A percentile compares a stretch with the other conserved stretches of the same genome.
These are phyloP conservation scores for Yponomeuta malinellus DNA, from an alignment of 2,888 invertebrate genomes.

Conservation along the genomic window DNA sequence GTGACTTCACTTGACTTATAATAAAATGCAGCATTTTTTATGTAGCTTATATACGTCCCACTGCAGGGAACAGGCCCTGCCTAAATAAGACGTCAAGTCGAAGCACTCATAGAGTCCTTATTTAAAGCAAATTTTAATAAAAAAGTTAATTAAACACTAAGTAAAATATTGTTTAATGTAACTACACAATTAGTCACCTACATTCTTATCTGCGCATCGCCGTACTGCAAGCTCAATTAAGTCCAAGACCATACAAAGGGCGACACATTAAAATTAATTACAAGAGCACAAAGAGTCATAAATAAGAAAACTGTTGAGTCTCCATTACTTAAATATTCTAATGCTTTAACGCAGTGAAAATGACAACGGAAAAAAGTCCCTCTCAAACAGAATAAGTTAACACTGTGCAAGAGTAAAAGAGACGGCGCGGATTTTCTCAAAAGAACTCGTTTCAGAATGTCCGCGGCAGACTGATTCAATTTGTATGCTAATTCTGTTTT, in stretches of 20 bases:
- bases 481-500: constrained; percentile 20
- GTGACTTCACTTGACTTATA: too few species aligned
- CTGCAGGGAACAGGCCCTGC: too few species aligned
- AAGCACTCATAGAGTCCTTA: too few species aligned
- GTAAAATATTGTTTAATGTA: too few species aligned
- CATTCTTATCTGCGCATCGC: too few species aligned
- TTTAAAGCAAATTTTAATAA: too few species aligned
- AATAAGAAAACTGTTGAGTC: not conserved
- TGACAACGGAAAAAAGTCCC: not conserved
- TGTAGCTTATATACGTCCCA: too few species aligned
- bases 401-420: not conserved
- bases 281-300: not conserved
- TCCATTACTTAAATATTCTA: not conserved
- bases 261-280: constrained; percentile 6
- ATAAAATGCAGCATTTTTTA: too few species aligned
- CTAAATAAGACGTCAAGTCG: too few species aligned
- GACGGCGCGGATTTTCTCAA: constrained; percentile 4
- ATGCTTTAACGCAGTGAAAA: not conserved
- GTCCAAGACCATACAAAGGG: not conserved
- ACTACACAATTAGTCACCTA: too few species aligned
- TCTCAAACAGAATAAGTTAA: not conserved
- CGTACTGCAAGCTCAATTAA: too few species aligned
- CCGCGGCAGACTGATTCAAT: constrained; percentile 13
- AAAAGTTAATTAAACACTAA: too few species aligned
- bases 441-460: constrained; percentile 14